A percentile compares a stretch with the other conserved stretches of the same genome.
phyloP scores from a whole-genome alignment of 2,888 invertebrate genomes.

The Micropterix aruncella region DNA sequence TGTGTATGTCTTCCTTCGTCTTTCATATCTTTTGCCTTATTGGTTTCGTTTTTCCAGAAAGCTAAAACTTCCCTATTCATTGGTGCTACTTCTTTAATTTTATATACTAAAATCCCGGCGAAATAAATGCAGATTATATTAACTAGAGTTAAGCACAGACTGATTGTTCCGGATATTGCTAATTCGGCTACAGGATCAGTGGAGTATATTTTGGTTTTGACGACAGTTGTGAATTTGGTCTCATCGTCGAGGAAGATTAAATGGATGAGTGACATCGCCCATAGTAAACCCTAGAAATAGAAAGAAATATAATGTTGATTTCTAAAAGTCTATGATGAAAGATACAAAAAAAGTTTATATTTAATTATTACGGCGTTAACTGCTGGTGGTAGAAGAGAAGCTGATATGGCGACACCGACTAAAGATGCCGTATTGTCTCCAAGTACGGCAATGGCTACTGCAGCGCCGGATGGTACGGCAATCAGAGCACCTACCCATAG shows the following conservation, averaged over 20 bases:
- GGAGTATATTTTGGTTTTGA: constrained; percentile 38
- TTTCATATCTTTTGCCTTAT: constrained; percentile 42
- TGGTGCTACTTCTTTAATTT: constrained; percentile 48
- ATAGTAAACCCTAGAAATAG: constrained; percentile 40
- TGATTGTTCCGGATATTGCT: constrained; percentile 48
- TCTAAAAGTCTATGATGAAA: no score
- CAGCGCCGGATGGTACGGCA: constrained; percentile 67
- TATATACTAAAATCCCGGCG: constrained; percentile 54
- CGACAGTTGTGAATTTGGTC: constrained; percentile 23
- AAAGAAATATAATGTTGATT: background rate
- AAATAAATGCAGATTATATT: constrained; percentile 62
- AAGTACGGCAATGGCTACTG: constrained; percentile 62
- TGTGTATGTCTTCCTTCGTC: constrained; percentile 24
- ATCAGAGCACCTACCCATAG: constrained; percentile 56
- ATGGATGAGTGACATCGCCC: constrained; percentile 46
- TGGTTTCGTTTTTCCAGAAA: constrained; percentile 51
- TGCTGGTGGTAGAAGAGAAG: constrained; percentile 65
- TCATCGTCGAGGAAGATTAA: constrained; percentile 31
- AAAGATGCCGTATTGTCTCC: constrained; percentile 66
- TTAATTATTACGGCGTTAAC: constrained; percentile 52
- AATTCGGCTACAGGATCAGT: constrained; percentile 44
- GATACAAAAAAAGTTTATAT: background rate
- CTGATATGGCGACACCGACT: constrained; percentile 72
- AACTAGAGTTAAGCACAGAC: constrained; percentile 55
- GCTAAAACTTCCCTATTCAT: constrained; percentile 30